These are phyloP conservation scores for Diadophis punctatus DNA, from an alignment of 2,113 vertebrate genomes.

Conservation along the genomic window DNA sequence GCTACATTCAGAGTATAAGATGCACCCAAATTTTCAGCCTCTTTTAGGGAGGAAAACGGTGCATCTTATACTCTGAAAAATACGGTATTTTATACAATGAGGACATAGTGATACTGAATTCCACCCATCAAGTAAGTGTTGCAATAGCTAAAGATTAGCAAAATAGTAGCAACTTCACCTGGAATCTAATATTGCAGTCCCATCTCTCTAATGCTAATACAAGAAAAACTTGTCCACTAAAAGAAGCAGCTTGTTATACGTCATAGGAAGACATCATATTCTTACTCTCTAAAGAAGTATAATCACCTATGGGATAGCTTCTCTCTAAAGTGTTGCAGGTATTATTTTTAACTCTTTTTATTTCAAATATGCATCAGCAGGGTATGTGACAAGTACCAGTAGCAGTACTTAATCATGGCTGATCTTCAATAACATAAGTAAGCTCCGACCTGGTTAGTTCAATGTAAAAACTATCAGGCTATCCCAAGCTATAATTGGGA, in stretches of 20 bases:
- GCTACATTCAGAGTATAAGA: too few relatives aligned
- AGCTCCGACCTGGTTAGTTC: not conserved
- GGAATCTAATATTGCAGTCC: not conserved
- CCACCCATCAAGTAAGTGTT: not conserved
- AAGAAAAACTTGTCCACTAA: not conserved
- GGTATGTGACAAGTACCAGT: not conserved
- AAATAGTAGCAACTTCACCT: conserved; percentile 9
- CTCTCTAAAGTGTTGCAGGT: conserved; percentile 73
- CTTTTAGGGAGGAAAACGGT: too few relatives aligned
- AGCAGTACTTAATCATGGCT: not conserved
- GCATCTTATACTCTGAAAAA: too few relatives aligned
- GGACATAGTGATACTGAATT: not conserved
- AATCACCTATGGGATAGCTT: conserved; percentile 87
- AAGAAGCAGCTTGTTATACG: not conserved
- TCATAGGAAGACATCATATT: not conserved
- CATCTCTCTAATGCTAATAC: not conserved
- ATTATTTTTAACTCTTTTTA: not conserved
- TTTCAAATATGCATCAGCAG: not conserved
- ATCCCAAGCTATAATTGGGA: not conserved
- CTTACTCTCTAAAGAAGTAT: conserved; percentile 65
- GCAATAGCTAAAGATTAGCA: not conserved
- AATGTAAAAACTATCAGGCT: not conserved
- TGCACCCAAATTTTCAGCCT: too few relatives aligned
- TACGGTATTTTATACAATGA: not conserved
- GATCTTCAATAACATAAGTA: not conserved